Evolutionary conservation across 2,113 vertebrate genomes (phyloP).

Genomic region (Ciconia stormi): DNA sequence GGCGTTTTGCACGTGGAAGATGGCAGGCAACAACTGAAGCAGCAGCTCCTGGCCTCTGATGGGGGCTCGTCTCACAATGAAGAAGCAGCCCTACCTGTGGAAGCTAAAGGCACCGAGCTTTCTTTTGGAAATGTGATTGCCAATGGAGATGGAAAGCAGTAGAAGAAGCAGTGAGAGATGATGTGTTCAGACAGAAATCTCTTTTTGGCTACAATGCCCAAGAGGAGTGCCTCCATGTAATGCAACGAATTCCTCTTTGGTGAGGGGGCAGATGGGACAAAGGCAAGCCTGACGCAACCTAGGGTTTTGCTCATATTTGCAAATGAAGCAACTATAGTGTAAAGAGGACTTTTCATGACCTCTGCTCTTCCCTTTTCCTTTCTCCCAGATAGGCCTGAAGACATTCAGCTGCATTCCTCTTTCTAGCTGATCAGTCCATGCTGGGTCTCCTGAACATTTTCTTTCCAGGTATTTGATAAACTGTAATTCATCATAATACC

Average conservation of each 20-base stretch:
- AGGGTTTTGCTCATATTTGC: neutral
- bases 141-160: neutral
- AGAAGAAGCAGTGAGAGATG: neutral
- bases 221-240: constrained; percentile 35
- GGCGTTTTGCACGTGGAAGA: neutral
- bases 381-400: neutral
- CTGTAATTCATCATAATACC: neutral
- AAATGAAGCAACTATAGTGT: neutral
- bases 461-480: neutral
- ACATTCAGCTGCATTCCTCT: neutral
- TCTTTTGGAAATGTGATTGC: neutral
- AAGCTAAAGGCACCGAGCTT: neutral
- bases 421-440: neutral
- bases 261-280: neutral
- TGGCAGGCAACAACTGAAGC: neutral
- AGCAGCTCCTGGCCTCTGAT: neutral
- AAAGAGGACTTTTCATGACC: neutral
- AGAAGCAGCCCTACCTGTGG: neutral
- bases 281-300: neutral
- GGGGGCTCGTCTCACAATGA: neutral
- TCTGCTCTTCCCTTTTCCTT: neutral
- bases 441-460: neutral
- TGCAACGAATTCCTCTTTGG: neutral
- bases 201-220: neutral
- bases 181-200: constrained; percentile 37